These are phyloP conservation scores for Brachyistius frenatus DNA, from an alignment of 2,113 vertebrate species.

Conservation along the genomic window DNA sequence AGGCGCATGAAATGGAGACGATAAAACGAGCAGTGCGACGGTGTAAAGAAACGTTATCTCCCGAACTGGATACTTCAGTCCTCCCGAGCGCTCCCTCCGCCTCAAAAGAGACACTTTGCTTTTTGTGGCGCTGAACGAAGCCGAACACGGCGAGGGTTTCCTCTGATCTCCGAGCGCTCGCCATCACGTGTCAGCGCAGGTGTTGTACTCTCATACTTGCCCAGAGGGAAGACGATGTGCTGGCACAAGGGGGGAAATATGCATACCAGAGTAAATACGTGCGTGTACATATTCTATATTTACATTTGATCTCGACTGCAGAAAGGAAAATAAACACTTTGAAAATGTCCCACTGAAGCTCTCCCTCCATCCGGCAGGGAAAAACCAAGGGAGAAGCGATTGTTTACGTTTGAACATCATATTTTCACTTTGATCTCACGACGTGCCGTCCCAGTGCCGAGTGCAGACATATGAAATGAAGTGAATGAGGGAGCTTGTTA, in stretches of 20 bases:
- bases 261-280: slow-evolving; percentile 51
- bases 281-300: slow-evolving; percentile 17
- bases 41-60: background rate
- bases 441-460: slow-evolving; percentile 11
- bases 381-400: slow-evolving; percentile 1
- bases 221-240: slow-evolving; percentile 34
- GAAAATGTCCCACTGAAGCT: slow-evolving; percentile 2
- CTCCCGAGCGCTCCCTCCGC: background rate
- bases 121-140: background rate
- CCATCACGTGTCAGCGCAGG: slow-evolving; percentile 52
- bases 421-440: slow-evolving; percentile 54
- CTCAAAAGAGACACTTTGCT: background rate
- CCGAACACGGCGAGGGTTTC: slow-evolving; percentile 6
- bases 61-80: background rate
- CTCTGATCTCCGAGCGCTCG: slow-evolving; percentile 28
- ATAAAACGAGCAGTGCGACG: background rate
- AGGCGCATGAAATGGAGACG: slow-evolving; percentile 3
- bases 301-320: slow-evolving; percentile 19
- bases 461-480: slow-evolving; percentile 12
- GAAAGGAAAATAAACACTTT: slow-evolving; percentile 46
- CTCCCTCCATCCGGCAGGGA: slow-evolving; percentile 24
- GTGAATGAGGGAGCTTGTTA: slow-evolving; percentile 22
- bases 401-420: slow-evolving; percentile 18
- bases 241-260: slow-evolving; percentile 32
- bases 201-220: slow-evolving; percentile 28